These are phyloP conservation scores for Subacronicta megacephala DNA, from an alignment of 2,888 invertebrate species.

Conservation along the genomic window DNA sequence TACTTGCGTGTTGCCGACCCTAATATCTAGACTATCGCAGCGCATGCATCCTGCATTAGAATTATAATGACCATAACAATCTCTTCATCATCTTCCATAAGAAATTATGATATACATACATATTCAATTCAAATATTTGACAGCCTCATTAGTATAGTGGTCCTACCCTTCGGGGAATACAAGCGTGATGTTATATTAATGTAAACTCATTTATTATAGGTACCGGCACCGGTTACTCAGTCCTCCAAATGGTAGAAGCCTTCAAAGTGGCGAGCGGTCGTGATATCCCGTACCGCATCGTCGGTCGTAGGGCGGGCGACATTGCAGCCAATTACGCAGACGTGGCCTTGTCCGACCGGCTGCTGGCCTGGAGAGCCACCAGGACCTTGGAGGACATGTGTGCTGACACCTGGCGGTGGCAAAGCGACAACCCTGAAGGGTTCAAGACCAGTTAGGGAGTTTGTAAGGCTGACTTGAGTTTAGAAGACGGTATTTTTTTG, in stretches of 20 bases:
- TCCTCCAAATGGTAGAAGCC: constrained; percentile 95
- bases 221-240: constrained; percentile 96
- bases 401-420: constrained; percentile 96
- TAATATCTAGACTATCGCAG: too few relatives aligned
- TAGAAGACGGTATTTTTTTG: too few relatives aligned
- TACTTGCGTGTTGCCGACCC: too few relatives aligned
- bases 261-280: constrained; percentile 94
- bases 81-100: too few relatives aligned
- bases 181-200: too few relatives aligned
- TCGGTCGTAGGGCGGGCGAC: constrained; percentile 94
- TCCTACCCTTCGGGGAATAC: too few relatives aligned
- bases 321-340: constrained; percentile 96
- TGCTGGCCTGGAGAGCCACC: constrained; percentile 95
- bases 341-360: constrained; percentile 92
- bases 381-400: constrained; percentile 95
- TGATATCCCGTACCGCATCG: constrained; percentile 92
- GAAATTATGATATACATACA: too few relatives aligned
- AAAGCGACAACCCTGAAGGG: constrained; percentile 94
- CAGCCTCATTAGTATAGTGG: too few relatives aligned
- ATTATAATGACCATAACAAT: too few relatives aligned
- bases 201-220: constrained; percentile 64
- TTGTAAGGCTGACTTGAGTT: background rate
- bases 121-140: too few relatives aligned
- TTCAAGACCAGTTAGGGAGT: constrained; percentile 70
- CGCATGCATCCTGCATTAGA: too few relatives aligned